Conservation (phyloP, 2,888 invertebrate genomes). For the Aphodius granarius region DNA sequence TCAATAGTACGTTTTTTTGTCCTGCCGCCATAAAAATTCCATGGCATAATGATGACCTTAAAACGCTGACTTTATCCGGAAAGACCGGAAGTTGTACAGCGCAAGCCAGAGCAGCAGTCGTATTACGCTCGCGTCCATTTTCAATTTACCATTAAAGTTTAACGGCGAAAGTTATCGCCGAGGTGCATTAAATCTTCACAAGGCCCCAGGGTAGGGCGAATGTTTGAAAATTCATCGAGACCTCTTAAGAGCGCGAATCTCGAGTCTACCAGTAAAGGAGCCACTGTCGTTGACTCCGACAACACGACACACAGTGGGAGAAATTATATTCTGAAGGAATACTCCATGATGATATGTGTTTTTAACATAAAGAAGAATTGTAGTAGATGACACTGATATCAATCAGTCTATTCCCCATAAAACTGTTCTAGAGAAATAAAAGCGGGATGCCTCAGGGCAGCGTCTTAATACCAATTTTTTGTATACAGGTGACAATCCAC, state of each 20-base stretch:
- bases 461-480: too few relatives aligned
- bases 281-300: neutral
- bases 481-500: too few relatives aligned
- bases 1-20: neutral
- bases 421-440: too few relatives aligned
- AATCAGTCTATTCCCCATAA: too few relatives aligned
- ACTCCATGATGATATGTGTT: too few relatives aligned
- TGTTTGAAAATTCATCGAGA: neutral
- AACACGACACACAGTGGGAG: too few relatives aligned
- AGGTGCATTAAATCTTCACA: neutral
- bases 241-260: neutral
- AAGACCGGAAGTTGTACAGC: neutral
- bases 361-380: too few relatives aligned
- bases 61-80: neutral
- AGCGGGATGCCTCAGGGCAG: too few relatives aligned
- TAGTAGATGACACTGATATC: too few relatives aligned
- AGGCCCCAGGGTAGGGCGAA: neutral
- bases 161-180: neutral
- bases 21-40: neutral
- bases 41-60: neutral
- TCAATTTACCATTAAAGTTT: neutral
- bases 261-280: neutral
- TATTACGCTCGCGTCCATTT: neutral
- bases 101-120: neutral
- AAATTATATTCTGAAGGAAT: too few relatives aligned